These are phyloP conservation scores for Chelidonichthys spinosus DNA, from an alignment of 2,797 vertebrate species.

Conservation along the genomic window DNA sequence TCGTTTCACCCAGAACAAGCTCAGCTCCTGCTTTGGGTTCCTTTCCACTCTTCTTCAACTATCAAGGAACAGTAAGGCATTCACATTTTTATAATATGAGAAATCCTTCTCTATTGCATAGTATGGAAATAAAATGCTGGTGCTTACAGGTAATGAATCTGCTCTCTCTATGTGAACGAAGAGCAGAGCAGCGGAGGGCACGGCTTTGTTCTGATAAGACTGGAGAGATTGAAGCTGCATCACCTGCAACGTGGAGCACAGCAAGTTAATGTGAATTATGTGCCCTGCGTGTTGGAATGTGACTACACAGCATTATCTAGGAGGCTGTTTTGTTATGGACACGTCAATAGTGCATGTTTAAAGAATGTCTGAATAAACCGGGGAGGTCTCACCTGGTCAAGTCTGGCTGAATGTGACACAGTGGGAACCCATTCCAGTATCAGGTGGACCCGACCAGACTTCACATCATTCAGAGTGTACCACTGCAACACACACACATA, in stretches of 20 bases:
- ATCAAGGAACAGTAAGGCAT: constrained; percentile 4
- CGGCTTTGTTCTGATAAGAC: constrained; percentile 85
- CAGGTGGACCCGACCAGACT: constrained; percentile 90
- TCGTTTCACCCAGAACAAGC: constrained; percentile 82
- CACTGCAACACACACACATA: constrained; percentile 81
- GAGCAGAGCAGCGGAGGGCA: constrained; percentile 88
- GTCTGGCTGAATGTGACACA: constrained; percentile 69
- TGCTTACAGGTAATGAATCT: constrained; percentile 86
- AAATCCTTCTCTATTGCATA: background rate
- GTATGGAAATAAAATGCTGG: background rate
- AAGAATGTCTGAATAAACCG: background rate
- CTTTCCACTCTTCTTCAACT: constrained; percentile 92
- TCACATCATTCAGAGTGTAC: constrained; percentile 90
- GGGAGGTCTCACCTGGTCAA: constrained; percentile 85
- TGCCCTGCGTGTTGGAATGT: constrained; percentile 1
- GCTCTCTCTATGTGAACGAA: constrained; percentile 88
- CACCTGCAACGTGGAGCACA: constrained; percentile 77
- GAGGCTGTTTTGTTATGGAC: background rate
- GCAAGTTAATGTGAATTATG: background rate
- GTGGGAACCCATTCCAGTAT: constrained; percentile 88
- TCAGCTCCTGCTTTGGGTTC: constrained; percentile 87
- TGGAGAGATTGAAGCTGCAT: constrained; percentile 87
- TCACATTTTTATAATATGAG: background rate
- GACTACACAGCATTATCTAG: constrained; percentile 2
- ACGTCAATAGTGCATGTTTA: background rate